phyloP scores from a whole-genome alignment of 2,888 invertebrate genomes.

The Meliscaeva auricollis region DNA sequence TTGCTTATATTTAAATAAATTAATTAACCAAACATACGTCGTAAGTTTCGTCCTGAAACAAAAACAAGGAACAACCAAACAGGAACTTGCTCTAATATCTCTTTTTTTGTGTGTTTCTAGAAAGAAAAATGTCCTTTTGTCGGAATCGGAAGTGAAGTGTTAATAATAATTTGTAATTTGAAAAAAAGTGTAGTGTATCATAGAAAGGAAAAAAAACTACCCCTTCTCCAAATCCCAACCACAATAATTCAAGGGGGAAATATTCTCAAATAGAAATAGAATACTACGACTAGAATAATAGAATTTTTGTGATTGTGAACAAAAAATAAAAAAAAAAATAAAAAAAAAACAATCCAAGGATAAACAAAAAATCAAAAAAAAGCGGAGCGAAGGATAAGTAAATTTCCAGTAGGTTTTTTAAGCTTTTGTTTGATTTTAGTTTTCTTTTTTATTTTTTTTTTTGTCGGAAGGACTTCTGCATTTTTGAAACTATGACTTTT shows the following conservation, averaged over 20 bases:
- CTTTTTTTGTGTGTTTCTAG: background rate
- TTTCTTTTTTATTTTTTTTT: conserved; percentile 9
- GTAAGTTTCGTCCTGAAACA: background rate
- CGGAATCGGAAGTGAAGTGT: conserved; percentile 3
- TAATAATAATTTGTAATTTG: conserved; percentile 6
- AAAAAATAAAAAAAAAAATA: conserved; percentile 1
- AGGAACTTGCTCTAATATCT: background rate
- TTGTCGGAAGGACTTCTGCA: background rate
- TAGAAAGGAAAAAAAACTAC: conserved; percentile 18
- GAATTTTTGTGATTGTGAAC: conserved; percentile 10
- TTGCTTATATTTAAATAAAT: conserved; percentile 1
- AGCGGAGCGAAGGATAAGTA: conserved; percentile 11
- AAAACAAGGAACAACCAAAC: no score
- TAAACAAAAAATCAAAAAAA: conserved; percentile 3
- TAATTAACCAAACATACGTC: background rate
- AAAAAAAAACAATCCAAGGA: conserved; percentile 6
- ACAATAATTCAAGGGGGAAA: background rate
- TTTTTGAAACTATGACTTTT: background rate
- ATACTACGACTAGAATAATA: conserved; percentile 20
- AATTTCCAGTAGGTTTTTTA: background rate
- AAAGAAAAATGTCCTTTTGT: background rate
- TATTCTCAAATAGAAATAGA: conserved; percentile 22
- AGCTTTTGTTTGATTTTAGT: conserved; percentile 12
- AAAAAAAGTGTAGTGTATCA: conserved; percentile 24
- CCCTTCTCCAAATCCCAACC: background rate